Conservation (phyloP, 2,113 vertebrate genomes). For the Siphamia tubifer region DNA sequence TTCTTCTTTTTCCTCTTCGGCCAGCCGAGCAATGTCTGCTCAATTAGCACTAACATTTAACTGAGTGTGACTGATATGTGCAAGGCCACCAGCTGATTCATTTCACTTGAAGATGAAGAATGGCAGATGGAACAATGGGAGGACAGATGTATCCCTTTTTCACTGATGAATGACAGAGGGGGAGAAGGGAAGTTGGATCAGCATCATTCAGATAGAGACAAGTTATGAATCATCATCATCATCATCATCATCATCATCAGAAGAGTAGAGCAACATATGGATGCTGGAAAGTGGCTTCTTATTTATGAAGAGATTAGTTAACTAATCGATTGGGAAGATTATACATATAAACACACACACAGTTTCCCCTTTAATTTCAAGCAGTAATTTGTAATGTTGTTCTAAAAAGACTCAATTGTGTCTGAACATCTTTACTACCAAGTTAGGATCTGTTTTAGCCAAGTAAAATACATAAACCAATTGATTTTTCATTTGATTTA, state of each 20-base stretch:
- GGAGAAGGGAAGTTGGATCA: not conserved
- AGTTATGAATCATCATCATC: not conserved
- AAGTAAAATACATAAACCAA: too few species aligned
- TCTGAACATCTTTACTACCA: too few species aligned
- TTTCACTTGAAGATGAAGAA: constrained; percentile 21
- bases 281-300: too few species aligned
- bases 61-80: constrained; percentile 48
- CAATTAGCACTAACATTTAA: constrained; percentile 76
- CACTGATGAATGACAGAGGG: constrained; percentile 21
- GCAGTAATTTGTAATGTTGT: too few species aligned
- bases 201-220: not conserved
- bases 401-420: too few species aligned
- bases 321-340: too few species aligned
- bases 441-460: too few species aligned
- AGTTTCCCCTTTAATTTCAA: too few species aligned
- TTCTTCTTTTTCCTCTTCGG: constrained; percentile 76
- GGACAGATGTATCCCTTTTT: constrained; percentile 30
- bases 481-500: too few species aligned
- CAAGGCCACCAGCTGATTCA: constrained; percentile 28
- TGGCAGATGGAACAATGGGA: constrained; percentile 3
- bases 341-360: too few species aligned
- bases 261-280: too few species aligned
- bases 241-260: not conserved
- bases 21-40: constrained; percentile 71
- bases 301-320: too few species aligned